Percentiles rank a stretch among this genome's conserved stretches.
phyloP scores from a whole-genome alignment of 2,888 invertebrate genomes.

The Orthosia cruda region DNA sequence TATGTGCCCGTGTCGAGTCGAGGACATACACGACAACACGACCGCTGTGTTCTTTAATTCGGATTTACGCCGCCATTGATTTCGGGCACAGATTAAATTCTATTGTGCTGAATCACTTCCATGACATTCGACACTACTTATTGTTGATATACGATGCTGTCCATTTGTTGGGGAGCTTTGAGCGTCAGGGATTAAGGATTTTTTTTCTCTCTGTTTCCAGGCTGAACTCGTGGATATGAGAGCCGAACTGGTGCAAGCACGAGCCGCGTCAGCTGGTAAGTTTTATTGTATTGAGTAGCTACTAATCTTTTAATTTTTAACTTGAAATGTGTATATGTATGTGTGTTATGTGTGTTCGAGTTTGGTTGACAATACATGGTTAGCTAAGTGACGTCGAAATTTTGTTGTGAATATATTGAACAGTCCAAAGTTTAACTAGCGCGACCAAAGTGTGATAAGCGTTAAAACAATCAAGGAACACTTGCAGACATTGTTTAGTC shows the following conservation, averaged over 20 bases:
- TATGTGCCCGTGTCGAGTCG: slow-evolving; percentile 78
- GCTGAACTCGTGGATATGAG: slow-evolving; percentile 95
- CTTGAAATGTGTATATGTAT: too few relatives aligned
- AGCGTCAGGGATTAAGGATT: slow-evolving; percentile 67
- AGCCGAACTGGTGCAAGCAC: slow-evolving; percentile 94
- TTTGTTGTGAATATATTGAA: not conserved
- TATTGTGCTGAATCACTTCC: slow-evolving; percentile 82
- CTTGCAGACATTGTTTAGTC: slow-evolving; percentile 26
- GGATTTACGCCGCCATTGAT: slow-evolving; percentile 86
- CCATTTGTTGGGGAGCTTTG: slow-evolving; percentile 72
- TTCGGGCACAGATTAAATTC: slow-evolving; percentile 80
- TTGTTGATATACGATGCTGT: slow-evolving; percentile 80
- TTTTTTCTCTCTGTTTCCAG: slow-evolving; percentile 89
- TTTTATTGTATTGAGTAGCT: slow-evolving; percentile 1
- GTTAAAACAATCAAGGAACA: slow-evolving; percentile 17
- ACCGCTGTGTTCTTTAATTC: slow-evolving; percentile 80
- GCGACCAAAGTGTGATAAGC: slow-evolving; percentile 1
- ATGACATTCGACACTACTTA: slow-evolving; percentile 82
- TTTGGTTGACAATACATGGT: too few relatives aligned
- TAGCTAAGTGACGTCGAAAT: too few relatives aligned
- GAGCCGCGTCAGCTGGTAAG: slow-evolving; percentile 89
- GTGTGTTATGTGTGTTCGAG: too few relatives aligned
- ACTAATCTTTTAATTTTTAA: too few relatives aligned
- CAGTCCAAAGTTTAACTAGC: slow-evolving; percentile 8
- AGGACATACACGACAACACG: slow-evolving; percentile 60